These are phyloP conservation scores for Sarcophilus harrisii DNA, from an alignment of 2,797 vertebrate species.

Conservation along the genomic window DNA sequence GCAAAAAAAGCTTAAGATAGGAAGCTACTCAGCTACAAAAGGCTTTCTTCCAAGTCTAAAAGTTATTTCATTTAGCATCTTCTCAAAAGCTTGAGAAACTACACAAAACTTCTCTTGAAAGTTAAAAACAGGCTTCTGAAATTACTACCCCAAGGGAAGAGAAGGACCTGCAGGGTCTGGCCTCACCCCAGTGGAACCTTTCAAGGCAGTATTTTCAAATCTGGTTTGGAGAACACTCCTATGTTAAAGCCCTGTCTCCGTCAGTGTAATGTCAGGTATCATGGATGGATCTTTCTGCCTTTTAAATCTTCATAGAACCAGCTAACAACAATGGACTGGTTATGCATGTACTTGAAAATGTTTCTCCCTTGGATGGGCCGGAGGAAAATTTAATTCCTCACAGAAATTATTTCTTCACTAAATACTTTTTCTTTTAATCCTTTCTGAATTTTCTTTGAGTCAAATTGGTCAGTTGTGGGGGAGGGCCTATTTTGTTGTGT, in stretches of 20 bases:
- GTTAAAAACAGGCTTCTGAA: not conserved
- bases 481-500: no score
- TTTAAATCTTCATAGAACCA: not conserved
- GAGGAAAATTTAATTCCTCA: not conserved
- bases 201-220: not conserved
- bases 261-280: not conserved
- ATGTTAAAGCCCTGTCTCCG: not conserved
- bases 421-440: not conserved
- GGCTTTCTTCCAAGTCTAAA: not conserved
- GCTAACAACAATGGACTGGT: not conserved
- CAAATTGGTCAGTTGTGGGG: not conserved
- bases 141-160: not conserved
- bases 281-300: not conserved
- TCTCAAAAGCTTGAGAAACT: not conserved
- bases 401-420: not conserved
- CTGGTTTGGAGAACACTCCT: not conserved
- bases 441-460: not conserved
- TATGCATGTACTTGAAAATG: not conserved
- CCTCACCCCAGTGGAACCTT: not conserved
- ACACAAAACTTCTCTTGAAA: not conserved
- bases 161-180: not conserved
- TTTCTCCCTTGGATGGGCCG: not conserved
- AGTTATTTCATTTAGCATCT: not conserved
- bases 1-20: not conserved
- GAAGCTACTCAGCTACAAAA: not conserved